A percentile compares a stretch with the other conserved stretches of the same genome.
phyloP scores from a whole-genome alignment of 1,140 invertebrate species.

The Linepithema humile region DNA sequence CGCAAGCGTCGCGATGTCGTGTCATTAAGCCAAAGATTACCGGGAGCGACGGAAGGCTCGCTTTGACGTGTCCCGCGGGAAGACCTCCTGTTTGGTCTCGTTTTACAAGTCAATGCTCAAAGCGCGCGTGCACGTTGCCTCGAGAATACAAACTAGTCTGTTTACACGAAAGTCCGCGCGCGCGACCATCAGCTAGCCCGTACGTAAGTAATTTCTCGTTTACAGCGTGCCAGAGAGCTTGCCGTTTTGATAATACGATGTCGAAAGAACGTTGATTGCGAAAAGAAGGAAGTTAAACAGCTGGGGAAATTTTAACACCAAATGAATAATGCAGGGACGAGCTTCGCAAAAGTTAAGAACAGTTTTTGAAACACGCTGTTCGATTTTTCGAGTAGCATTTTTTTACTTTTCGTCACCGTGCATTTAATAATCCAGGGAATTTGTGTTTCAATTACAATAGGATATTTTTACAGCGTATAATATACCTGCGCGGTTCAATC shows the following conservation, averaged over 20 bases:
- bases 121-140: conserved; percentile 53
- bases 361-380: too few relatives aligned
- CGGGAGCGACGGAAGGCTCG: conserved; percentile 65
- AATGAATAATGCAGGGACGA: background rate
- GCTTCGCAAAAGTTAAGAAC: too few relatives aligned
- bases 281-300: background rate
- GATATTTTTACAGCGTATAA: background rate
- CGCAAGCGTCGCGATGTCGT: conserved; percentile 36
- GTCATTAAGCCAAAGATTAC: conserved; percentile 62
- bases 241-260: conserved; percentile 12
- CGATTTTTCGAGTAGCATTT: too few relatives aligned
- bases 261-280: background rate
- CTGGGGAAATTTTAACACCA: background rate
- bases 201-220: conserved; percentile 46
- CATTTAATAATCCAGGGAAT: too few relatives aligned
- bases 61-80: conserved; percentile 70
- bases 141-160: conserved; percentile 61
- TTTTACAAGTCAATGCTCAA: conserved; percentile 70
- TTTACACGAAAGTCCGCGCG: conserved; percentile 60
- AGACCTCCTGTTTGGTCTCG: conserved; percentile 67
- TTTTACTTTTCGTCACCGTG: too few relatives aligned
- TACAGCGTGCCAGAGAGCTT: background rate
- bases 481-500: background rate
- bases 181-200: conserved; percentile 21
- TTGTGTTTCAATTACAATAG: background rate